Percentiles rank a stretch among this genome's conserved stretches.
phyloP scores from a whole-genome alignment of 2,797 vertebrate genomes.

The Euthynnus affinis region DNA sequence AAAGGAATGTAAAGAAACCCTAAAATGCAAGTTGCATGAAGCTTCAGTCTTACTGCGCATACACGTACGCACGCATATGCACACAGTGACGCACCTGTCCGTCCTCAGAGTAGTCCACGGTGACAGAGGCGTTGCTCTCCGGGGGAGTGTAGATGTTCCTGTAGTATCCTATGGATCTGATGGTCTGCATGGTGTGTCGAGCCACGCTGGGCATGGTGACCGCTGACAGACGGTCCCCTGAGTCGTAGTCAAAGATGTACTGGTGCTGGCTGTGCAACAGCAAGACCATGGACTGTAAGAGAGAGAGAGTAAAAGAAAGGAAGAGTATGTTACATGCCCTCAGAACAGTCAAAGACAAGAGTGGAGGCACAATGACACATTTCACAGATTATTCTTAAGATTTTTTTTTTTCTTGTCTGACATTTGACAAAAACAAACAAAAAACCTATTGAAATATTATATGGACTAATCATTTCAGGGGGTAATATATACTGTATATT shows the following conservation, averaged over 20 bases:
- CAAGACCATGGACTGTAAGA: slow-evolving; percentile 95
- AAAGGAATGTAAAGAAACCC: background rate
- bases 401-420: background rate
- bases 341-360: slow-evolving; percentile 15
- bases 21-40: background rate
- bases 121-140: slow-evolving; percentile 96
- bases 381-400: background rate
- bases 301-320: slow-evolving; percentile 44
- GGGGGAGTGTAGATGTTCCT: slow-evolving; percentile 98
- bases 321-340: slow-evolving; percentile 35
- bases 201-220: slow-evolving; percentile 99
- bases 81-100: slow-evolving; percentile 81
- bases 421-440: too few relatives aligned
- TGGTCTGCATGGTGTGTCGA: slow-evolving; percentile 98
- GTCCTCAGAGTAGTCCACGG: slow-evolving; percentile 93
- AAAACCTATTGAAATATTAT: background rate
- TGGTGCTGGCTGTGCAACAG: slow-evolving; percentile 98
- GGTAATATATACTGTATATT: too few relatives aligned
- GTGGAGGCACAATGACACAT: background rate
- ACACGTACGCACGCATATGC: background rate
- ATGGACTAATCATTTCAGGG: background rate
- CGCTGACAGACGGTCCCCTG: slow-evolving; percentile 94
- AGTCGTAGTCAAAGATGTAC: slow-evolving; percentile 98
- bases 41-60: background rate
- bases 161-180: slow-evolving; percentile 97